These are phyloP conservation scores for Microctenopoma lineatum DNA, from an alignment of 2,797 vertebrate species.

Conservation along the genomic window DNA sequence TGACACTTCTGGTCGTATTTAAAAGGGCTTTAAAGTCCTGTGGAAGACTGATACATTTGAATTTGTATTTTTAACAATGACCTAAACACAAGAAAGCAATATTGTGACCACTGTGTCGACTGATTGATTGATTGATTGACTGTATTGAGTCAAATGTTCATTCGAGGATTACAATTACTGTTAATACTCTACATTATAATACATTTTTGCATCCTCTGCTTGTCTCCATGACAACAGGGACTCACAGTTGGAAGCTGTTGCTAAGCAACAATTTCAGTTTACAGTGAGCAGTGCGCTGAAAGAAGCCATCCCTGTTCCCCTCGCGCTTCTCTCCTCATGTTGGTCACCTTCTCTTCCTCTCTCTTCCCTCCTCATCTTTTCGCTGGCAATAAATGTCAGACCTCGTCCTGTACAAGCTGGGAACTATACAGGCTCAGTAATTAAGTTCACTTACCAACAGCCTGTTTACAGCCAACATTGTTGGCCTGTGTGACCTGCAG, in stretches of 20 bases:
- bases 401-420: not conserved
- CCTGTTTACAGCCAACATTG: not conserved
- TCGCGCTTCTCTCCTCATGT: not conserved
- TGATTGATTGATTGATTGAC: no score
- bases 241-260: conserved; percentile 41
- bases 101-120: not conserved
- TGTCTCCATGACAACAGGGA: conserved; percentile 64
- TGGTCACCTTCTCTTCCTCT: not conserved
- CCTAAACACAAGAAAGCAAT: not conserved
- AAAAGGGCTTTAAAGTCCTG: not conserved
- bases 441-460: not conserved
- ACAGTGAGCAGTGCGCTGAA: conserved; percentile 22
- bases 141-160: conserved; percentile 2
- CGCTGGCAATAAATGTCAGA: conserved; percentile 5
- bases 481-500: conserved; percentile 1
- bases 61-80: not conserved
- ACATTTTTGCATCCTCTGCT: conserved; percentile 17
- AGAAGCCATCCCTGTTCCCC: conserved; percentile 13
- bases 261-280: conserved; percentile 29
- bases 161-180: not conserved
- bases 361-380: conserved; percentile 8
- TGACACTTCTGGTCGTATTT: not conserved
- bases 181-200: not conserved
- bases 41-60: not conserved
- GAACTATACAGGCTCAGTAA: not conserved